These are phyloP conservation scores for Aphelinus atriplicis DNA, from an alignment of 1,140 invertebrate species.

Conservation along the genomic window DNA sequence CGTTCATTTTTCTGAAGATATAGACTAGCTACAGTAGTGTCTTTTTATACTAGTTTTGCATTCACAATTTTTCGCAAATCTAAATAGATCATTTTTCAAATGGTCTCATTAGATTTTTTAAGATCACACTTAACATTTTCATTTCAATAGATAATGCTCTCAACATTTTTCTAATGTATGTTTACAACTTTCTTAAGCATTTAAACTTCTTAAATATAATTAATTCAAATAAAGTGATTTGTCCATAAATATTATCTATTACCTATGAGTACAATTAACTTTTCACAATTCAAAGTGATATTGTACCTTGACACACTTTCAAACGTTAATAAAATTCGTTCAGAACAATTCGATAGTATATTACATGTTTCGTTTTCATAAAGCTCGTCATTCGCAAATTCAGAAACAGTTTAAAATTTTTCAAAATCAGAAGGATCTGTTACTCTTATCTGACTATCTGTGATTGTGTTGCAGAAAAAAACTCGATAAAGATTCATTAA, in stretches of 20 bases:
- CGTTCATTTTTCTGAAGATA: neutral
- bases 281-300: constrained; percentile 6
- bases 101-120: constrained; percentile 22
- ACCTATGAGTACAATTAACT: neutral
- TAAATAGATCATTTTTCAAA: constrained; percentile 6
- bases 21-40: constrained; percentile 10
- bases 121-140: no score
- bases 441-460: no score
- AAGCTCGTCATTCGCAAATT: constrained; percentile 1
- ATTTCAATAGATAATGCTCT: no score
- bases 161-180: no score
- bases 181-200: no score
- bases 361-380: constrained; percentile 15
- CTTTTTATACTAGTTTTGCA: constrained; percentile 8
- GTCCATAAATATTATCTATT: neutral
- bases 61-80: constrained; percentile 30
- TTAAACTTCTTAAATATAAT: no score
- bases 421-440: no score
- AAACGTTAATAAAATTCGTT: constrained; percentile 37
- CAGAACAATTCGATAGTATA: constrained; percentile 30
- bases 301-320: neutral
- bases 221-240: neutral
- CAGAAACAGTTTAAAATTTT: no score
- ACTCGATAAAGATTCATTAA: no score
- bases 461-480: no score